These are phyloP conservation scores for Catagonus wagneri DNA, from an alignment of 2,113 vertebrate genomes.

Conservation along the genomic window DNA sequence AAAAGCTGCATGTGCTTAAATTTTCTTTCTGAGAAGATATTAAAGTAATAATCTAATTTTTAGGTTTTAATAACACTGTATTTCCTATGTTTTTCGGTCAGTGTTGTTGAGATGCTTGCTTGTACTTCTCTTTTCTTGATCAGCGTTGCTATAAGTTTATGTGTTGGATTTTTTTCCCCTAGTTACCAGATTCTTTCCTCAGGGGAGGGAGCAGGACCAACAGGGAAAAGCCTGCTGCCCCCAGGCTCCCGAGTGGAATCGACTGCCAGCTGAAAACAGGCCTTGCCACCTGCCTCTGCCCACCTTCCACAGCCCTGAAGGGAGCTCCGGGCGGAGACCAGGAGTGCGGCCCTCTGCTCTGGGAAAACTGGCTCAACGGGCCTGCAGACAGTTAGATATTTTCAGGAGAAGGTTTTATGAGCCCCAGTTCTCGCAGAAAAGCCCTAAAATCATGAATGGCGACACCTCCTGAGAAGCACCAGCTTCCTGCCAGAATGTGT, in stretches of 20 bases:
- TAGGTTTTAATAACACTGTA: neutral
- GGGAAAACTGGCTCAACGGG: too few species aligned
- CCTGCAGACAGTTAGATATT: too few species aligned
- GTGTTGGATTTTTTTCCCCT: neutral
- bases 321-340: too few species aligned
- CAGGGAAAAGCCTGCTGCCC: neutral
- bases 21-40: neutral
- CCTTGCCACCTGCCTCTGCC: too few species aligned
- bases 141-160: neutral
- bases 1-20: neutral
- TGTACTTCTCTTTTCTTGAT: neutral
- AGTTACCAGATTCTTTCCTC: neutral
- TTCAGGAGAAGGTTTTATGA: too few species aligned
- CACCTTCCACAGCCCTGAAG: accelerated
- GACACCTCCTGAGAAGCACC: too few species aligned
- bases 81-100: neutral
- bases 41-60: neutral
- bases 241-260: too few species aligned
- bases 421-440: too few species aligned
- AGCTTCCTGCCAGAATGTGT: too few species aligned
- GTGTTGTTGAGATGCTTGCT: neutral
- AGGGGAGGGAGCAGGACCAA: neutral
- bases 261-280: neutral
- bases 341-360: too few species aligned
- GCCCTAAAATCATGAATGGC: too few species aligned